A percentile compares a stretch with the other conserved stretches of the same genome.
Evolutionary conservation across 2,113 vertebrate genomes (phyloP).

Genomic region (Coryphaenoides rupestris): DNA sequence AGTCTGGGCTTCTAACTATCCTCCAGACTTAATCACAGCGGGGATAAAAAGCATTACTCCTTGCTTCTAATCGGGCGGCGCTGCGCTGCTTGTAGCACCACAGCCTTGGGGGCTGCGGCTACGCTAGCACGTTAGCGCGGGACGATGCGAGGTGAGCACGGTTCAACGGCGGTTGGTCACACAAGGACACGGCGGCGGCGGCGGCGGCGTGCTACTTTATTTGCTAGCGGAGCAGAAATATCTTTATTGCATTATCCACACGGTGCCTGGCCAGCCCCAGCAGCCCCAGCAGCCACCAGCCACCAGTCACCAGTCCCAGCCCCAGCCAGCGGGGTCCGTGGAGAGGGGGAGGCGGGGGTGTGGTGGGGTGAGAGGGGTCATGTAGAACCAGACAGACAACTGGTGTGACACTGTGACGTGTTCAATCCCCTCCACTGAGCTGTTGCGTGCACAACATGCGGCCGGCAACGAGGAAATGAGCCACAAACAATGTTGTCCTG

Average conservation of each 20-base stretch:
- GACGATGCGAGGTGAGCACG: slow-evolving; percentile 1
- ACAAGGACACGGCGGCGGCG: slow-evolving; percentile 48
- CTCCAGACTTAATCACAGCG: too few species aligned
- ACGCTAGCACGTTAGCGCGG: slow-evolving; percentile 15
- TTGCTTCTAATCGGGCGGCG: too few species aligned
- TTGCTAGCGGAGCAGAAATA: slow-evolving; percentile 59
- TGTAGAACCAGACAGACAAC: slow-evolving; percentile 68
- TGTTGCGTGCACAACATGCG: slow-evolving; percentile 78
- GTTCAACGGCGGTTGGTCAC: slow-evolving; percentile 37
- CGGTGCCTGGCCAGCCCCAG: slow-evolving; percentile 45
- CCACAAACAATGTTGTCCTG: slow-evolving; percentile 69
- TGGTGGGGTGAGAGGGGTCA: slow-evolving; percentile 55
- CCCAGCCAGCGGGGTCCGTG: slow-evolving; percentile 28
- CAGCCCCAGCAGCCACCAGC: too few species aligned
- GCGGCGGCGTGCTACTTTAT: slow-evolving; percentile 39
- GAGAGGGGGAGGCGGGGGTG: slow-evolving; percentile 50
- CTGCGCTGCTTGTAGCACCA: neutral
- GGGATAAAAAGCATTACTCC: too few species aligned
- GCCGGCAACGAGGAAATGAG: slow-evolving; percentile 80
- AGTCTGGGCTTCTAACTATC: too few species aligned
- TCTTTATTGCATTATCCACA: slow-evolving; percentile 63
- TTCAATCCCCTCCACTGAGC: slow-evolving; percentile 82
- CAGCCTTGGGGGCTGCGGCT: slow-evolving; percentile 1
- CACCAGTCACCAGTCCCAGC: too few species aligned
- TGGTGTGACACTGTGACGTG: slow-evolving; percentile 71